phyloP scores from a whole-genome alignment of 1,140 invertebrate species.

The Ips typographus region DNA sequence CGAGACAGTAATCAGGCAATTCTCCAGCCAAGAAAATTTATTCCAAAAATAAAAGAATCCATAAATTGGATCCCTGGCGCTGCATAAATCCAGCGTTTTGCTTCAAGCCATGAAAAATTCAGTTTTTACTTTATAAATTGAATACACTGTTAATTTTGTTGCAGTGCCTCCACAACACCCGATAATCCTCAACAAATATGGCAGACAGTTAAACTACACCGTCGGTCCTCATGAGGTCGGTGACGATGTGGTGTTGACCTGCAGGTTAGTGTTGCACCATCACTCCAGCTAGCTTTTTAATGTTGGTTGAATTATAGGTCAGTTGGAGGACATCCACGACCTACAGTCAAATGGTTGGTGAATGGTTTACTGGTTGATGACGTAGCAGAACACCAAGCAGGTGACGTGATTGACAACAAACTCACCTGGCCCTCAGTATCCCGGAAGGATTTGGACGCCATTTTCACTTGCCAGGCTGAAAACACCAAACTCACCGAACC shows the following conservation, averaged over 20 bases:
- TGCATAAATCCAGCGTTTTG: constrained; percentile 8
- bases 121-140: constrained; percentile 26
- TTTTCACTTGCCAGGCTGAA: constrained; percentile 81
- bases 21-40: constrained; percentile 3
- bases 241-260: constrained; percentile 64
- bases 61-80: constrained; percentile 12
- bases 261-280: constrained; percentile 47
- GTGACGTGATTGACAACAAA: constrained; percentile 82
- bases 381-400: constrained; percentile 76
- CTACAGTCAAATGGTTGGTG: constrained; percentile 68
- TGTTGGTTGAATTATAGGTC: constrained; percentile 56
- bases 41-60: constrained; percentile 3
- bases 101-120: constrained; percentile 16
- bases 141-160: constrained; percentile 40
- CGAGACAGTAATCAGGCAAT: constrained; percentile 5
- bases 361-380: constrained; percentile 77
- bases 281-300: too few species aligned
- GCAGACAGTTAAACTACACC: constrained; percentile 68
- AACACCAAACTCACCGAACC: constrained; percentile 79
- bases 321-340: constrained; percentile 66
- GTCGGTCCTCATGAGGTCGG: constrained; percentile 79
- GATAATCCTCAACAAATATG: constrained; percentile 77
- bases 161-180: constrained; percentile 84
- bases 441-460: constrained; percentile 76
- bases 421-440: constrained; percentile 71